Percentiles rank a stretch among this genome's conserved stretches.
Conservation (phyloP, 2,888 invertebrate species). For the Apotomis betuletana region DNA sequence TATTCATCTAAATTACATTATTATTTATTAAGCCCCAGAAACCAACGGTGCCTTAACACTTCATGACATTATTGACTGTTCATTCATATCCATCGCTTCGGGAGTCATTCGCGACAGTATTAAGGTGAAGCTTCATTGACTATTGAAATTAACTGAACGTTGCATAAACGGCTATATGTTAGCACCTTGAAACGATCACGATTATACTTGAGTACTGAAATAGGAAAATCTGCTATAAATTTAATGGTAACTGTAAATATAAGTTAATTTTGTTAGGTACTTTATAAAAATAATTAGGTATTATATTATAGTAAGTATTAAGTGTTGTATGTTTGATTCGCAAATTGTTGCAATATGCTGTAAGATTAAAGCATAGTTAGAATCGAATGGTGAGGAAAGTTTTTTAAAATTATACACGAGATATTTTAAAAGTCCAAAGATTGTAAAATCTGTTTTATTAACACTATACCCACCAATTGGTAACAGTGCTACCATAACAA, state of each 20-base stretch:
- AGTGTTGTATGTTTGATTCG: slow-evolving; percentile 84
- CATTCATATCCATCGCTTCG: slow-evolving; percentile 24
- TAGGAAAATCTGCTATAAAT: slow-evolving; percentile 81
- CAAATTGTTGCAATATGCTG: slow-evolving; percentile 82
- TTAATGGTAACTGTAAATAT: slow-evolving; percentile 82
- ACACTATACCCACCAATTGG: slow-evolving; percentile 75
- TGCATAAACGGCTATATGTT: slow-evolving; percentile 2
- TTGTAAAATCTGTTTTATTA: slow-evolving; percentile 63
- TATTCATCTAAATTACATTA: slow-evolving; percentile 48
- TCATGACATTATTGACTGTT: slow-evolving; percentile 48
- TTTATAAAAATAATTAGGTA: slow-evolving; percentile 82
- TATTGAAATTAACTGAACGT: slow-evolving; percentile 37
- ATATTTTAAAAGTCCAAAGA: slow-evolving; percentile 74
- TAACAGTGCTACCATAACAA: slow-evolving; percentile 68
- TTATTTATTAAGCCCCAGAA: slow-evolving; percentile 52
- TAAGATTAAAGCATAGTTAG: slow-evolving; percentile 78
- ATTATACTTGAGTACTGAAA: slow-evolving; percentile 70
- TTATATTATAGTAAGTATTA: slow-evolving; percentile 80
- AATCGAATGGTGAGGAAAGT: slow-evolving; percentile 67
- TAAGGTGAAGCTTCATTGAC: slow-evolving; percentile 25
- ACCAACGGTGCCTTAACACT: slow-evolving; percentile 79
- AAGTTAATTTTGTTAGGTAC: slow-evolving; percentile 81
- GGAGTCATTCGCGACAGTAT: slow-evolving; percentile 37
- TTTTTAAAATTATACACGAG: slow-evolving; percentile 64
- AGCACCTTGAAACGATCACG: slow-evolving; percentile 45